phyloP scores from a whole-genome alignment of 1,140 invertebrate species.

The Chionoecetes opilio region DNA sequence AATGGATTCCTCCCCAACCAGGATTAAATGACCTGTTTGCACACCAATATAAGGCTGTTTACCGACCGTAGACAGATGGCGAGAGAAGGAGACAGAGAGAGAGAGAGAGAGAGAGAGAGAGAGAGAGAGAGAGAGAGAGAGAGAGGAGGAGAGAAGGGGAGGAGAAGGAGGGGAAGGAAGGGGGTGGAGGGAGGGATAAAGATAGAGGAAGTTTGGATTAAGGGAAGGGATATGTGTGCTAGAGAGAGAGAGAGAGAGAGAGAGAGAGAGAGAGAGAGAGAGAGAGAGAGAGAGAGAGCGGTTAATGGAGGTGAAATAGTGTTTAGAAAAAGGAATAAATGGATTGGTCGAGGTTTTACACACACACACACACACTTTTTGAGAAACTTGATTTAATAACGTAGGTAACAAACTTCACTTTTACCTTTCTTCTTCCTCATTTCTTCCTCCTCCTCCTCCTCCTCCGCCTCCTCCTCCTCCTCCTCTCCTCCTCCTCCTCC shows the following conservation, averaged over 20 bases:
- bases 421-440: too few relatives aligned
- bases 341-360: background rate
- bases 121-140: background rate
- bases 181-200: background rate
- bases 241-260: background rate
- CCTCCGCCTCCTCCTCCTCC: too few relatives aligned
- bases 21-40: slow-evolving; percentile 1
- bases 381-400: too few relatives aligned
- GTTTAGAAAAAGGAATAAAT: background rate
- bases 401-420: too few relatives aligned
- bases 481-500: background rate
- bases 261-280: slow-evolving; percentile 14
- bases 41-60: background rate
- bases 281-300: slow-evolving; percentile 4
- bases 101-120: slow-evolving; percentile 28
- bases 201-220: background rate
- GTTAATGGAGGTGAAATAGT: background rate
- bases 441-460: too few relatives aligned
- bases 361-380: background rate
- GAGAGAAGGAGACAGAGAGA: background rate
- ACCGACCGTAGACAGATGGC: background rate
- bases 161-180: too few relatives aligned
- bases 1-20: background rate
- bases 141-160: background rate
- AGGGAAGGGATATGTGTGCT: background rate